Evolutionary conservation across 2,888 invertebrate genomes (phyloP), one percentile per base, ranked within the genome.

Genomic region (Drosophila algonquin): DNA sequence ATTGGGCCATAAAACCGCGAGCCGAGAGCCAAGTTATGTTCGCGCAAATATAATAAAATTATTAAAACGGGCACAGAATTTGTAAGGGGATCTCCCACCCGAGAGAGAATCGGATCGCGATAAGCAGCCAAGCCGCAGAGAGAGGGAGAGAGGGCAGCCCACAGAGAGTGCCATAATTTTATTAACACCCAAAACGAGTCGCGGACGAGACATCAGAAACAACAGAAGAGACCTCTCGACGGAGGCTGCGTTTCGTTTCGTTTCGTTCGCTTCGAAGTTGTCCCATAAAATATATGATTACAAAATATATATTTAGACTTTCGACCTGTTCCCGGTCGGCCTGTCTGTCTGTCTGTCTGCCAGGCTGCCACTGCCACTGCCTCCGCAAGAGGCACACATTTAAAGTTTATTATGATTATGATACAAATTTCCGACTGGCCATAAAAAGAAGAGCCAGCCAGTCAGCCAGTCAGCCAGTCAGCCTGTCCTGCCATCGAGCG

Each of bases 231-330:
- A 47, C 69, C 52, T 51, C 54, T 51, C 54, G 57, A 47, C 32
- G 62, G 32, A n/a, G 45, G 16, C 45, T 24, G 4, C 24, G 24
- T 24, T 24, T 24, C 21, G 21, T 24, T 24, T 24, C 24, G 24
- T 24, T 24, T 24, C 24, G 24, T 27, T 44, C 14, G 56, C 32
- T 9, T 44, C 32, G 56, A 52, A 78, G 77, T 79, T 82, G 86
- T 87, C 80, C 79, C 81, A 81, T 80, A 87, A 81, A 87, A 87
- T 87, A 80, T 85, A 81, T 85, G 89, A 89, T 85, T 89, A 89
- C 78, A 80, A 82, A 67, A 83, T 80, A 77, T 76, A 76, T 77
- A 82, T 87, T 85, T 87, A 77, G 82, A 80, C 63, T 62, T 48
- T 40, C 65, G 75, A 52, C 65, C 73, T 62, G 68, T 73, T 73